Percentiles rank a stretch among this genome's conserved stretches.
Evolutionary conservation across 2,888 invertebrate species (phyloP).

Genomic region (Sarcophaga caerulescens): DNA sequence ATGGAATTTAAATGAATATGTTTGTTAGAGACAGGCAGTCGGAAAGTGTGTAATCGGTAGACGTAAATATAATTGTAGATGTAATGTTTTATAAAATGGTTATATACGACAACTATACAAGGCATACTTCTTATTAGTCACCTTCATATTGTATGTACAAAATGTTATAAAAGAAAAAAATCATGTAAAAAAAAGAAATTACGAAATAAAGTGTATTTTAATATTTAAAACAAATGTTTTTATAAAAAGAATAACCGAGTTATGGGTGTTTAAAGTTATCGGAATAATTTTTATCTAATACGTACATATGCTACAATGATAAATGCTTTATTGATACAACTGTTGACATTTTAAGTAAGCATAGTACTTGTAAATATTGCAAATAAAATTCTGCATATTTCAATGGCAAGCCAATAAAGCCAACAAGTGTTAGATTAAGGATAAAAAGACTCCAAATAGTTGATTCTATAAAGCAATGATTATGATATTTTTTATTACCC

Average conservation of each 20-base stretch:
- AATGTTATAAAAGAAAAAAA: conserved; percentile 27
- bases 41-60: conserved; percentile 30
- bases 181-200: background rate
- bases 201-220: conserved; percentile 31
- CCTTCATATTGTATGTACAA: conserved; percentile 58
- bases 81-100: background rate
- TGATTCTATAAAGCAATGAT: no score
- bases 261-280: background rate
- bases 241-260: background rate
- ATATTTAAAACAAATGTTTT: background rate
- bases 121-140: conserved; percentile 23
- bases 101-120: conserved; percentile 18
- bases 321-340: no score
- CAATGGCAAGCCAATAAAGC: no score
- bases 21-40: conserved; percentile 51
- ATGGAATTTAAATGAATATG: background rate
- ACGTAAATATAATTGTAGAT: conserved; percentile 9
- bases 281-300: background rate
- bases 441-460: no score
- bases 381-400: no score
- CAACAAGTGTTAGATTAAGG: no score
- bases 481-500: no score
- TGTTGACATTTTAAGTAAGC: no score
- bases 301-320: no score
- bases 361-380: no score